phyloP scores from a whole-genome alignment of 2,113 vertebrate species.

The Mustela nigripes region DNA sequence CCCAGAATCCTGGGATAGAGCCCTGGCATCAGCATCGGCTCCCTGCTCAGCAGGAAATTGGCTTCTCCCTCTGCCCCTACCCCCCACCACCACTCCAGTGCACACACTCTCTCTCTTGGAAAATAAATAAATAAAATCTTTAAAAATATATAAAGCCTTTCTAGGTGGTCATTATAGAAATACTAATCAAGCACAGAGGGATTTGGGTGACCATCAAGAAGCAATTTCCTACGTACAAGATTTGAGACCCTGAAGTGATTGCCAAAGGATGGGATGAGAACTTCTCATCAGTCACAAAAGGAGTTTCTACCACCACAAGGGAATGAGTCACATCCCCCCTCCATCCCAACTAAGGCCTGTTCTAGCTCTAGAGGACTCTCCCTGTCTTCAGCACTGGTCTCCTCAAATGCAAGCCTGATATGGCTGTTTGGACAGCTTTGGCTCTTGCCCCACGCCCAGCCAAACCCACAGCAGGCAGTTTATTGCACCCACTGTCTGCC shows the following conservation, averaged over 20 bases:
- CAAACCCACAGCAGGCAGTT: background rate
- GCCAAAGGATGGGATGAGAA: background rate
- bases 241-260: background rate
- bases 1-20: background rate
- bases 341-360: background rate
- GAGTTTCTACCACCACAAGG: background rate
- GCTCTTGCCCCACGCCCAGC: too few species aligned
- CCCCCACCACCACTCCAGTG: background rate
- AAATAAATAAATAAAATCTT: background rate
- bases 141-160: background rate
- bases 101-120: too few species aligned
- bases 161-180: background rate
- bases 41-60: background rate
- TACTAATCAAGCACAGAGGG: background rate
- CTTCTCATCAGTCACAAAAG: background rate
- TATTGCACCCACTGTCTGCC: rapidly evolving
- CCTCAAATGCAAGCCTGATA: background rate
- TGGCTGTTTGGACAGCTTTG: background rate
- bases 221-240: background rate
- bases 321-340: background rate
- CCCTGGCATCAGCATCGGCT: too few species aligned
- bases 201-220: background rate
- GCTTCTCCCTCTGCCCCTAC: background rate
- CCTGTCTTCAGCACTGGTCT: rapidly evolving
- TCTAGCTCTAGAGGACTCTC: background rate